These are phyloP conservation scores for Zaprionus africanus DNA, from an alignment of 1,140 invertebrate species.

Conservation along the genomic window DNA sequence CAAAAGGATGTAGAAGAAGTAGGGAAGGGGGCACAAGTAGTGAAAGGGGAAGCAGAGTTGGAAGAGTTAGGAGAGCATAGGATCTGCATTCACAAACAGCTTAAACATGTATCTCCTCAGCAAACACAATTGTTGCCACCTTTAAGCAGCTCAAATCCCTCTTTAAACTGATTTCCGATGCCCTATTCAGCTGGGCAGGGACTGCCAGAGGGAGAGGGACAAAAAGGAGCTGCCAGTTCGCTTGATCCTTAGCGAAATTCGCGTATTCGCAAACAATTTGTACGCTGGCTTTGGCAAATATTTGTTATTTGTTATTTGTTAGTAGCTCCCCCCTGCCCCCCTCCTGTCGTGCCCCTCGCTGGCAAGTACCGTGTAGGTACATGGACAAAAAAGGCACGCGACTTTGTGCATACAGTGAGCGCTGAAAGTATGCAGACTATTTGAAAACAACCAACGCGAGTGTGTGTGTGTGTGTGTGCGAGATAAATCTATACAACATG, in stretches of 20 bases:
- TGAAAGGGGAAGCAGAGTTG: neutral
- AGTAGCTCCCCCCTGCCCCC: conserved; percentile 35
- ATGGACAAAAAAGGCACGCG: conserved; percentile 66
- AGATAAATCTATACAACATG: conserved; percentile 61
- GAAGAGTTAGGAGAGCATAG: neutral
- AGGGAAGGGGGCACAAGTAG: neutral
- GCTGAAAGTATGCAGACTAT: conserved; percentile 80
- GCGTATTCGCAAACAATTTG: conserved; percentile 48
- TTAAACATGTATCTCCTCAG: neutral
- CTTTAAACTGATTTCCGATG: neutral
- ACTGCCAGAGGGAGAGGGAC: neutral
- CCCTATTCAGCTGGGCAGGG: neutral
- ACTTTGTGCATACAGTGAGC: conserved; percentile 66
- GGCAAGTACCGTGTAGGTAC: conserved; percentile 13
- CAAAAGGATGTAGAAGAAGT: neutral
- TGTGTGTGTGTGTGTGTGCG: conserved; percentile 12
- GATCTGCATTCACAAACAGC: neutral
- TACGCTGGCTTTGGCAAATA: conserved; percentile 48
- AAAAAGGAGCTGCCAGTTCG: neutral
- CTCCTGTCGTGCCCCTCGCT: conserved; percentile 34
- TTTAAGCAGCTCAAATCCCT: neutral
- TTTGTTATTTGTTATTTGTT: conserved; percentile 67
- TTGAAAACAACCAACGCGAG: conserved; percentile 66
- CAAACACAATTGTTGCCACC: neutral
- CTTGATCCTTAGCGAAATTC: conserved; percentile 42